Evolutionary conservation across 2,797 vertebrate genomes (phyloP), one percentile per base, ranked within the genome.

Genomic region (Sardinella longiceps): DNA sequence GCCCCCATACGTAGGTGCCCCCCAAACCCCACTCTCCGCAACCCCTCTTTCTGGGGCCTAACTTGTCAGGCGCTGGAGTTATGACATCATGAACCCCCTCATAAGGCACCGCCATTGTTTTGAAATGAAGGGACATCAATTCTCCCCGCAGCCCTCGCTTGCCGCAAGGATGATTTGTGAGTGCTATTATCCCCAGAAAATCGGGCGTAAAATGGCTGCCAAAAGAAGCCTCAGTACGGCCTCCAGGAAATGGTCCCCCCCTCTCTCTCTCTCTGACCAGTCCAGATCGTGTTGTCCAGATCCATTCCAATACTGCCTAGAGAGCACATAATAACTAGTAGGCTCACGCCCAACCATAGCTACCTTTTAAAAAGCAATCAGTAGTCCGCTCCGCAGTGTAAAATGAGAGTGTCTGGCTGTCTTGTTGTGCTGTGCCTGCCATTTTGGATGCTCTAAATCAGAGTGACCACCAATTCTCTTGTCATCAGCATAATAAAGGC

Each of bases 41-140:
- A 89, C 88, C 84, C 89, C 87, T 70, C 85, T 88, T 88, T 92
- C 28, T 74, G 12, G 91, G 90, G 85, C 86, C 85, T 33, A 56
- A 84, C 87, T 92, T 93, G 93, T 94, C 94, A 93, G 66, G 86
- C 81, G 0, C 85, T 87, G 88, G 93, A 95, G 89, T 95, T 94
- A 95, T 93, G 91, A 93, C 93, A 95, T 95, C 93, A 93, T 90
- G 88, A 92, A 89, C 86, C 86, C 90, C 87, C 92, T 94, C 92
- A 92, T 95, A 92, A 95, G 93, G 90, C 87, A 88, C 91, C 91
- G 89, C 91, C 90, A 94, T 95, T 95, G 94, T 95, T 94, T 94
- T 94, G 90, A 93, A 94, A 94, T 93, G 94, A 94, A 95, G 92
- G 91, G 89, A 90, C 93, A 95, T 95, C 92, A 92, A 93, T 95